phyloP scores from a whole-genome alignment of 2,888 invertebrate species.

The Hyles lineata region DNA sequence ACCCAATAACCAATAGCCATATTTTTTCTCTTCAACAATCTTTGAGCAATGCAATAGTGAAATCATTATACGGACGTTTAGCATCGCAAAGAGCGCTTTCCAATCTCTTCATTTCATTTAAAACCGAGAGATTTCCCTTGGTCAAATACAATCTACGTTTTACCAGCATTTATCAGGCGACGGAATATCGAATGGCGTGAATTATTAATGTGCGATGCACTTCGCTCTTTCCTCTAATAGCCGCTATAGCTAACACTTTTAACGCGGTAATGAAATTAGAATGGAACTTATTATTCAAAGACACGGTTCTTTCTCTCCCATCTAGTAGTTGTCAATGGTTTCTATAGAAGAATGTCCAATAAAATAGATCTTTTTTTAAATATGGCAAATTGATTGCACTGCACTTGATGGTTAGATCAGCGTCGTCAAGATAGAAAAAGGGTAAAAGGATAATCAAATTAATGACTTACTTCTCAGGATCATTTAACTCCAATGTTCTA shows the following conservation, averaged over 20 bases:
- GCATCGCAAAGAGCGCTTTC: conserved; percentile 19
- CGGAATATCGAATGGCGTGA: not conserved
- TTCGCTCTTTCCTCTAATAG: not conserved
- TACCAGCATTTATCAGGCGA: not conserved
- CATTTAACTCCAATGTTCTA: too few relatives aligned
- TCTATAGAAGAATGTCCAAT: not conserved
- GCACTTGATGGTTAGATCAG: too few relatives aligned
- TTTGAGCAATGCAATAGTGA: not conserved
- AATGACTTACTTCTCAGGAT: too few relatives aligned
- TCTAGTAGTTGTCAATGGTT: not conserved
- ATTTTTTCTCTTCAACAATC: not conserved
- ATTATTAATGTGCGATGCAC: conserved; percentile 15
- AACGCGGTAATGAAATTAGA: not conserved
- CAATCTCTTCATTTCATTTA: conserved; percentile 18
- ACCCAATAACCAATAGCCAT: not conserved
- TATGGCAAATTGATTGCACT: too few relatives aligned
- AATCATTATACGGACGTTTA: not conserved
- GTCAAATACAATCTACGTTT: conserved; percentile 3
- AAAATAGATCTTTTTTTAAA: too few relatives aligned
- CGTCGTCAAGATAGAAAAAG: too few relatives aligned
- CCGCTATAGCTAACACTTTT: not conserved
- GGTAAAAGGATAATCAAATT: too few relatives aligned
- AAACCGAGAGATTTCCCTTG: not conserved
- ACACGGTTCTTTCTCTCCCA: not conserved
- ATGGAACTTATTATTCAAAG: conserved; percentile 13